Percentiles rank a stretch among this genome's conserved stretches.
Conservation (phyloP, 2,888 invertebrate genomes). For the Erebia palarica region DNA sequence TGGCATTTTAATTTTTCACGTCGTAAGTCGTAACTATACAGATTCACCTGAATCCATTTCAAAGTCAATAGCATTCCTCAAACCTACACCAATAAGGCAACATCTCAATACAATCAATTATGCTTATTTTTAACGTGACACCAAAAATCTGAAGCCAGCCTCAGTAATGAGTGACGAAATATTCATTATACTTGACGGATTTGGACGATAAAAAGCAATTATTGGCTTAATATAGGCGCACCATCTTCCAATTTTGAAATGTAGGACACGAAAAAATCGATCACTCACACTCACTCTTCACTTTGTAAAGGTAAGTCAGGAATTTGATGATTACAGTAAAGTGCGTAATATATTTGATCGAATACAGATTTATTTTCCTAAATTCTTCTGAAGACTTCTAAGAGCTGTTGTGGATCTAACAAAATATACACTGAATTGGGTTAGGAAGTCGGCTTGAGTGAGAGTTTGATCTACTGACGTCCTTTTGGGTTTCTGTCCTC, state of each 20-base stretch:
- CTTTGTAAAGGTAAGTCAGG: neutral
- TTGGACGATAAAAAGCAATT: constrained; percentile 31
- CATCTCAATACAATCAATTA: constrained; percentile 25
- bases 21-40: neutral
- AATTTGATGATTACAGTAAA: no score
- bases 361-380: no score
- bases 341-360: no score
- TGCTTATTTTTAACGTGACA: constrained; percentile 26
- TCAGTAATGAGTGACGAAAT: constrained; percentile 29
- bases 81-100: constrained; percentile 11
- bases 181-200: constrained; percentile 28
- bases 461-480: no score
- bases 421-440: no score
- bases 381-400: no score
- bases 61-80: constrained; percentile 11
- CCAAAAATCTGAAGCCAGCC: constrained; percentile 14
- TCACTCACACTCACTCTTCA: no score
- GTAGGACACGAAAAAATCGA: neutral
- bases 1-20: neutral
- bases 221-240: constrained; percentile 8
- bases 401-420: no score
- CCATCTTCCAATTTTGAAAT: neutral
- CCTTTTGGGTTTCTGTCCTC: no score
- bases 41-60: constrained; percentile 3
- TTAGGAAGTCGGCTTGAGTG: no score